phyloP scores from a whole-genome alignment of 2,888 invertebrate genomes.

The Ypsolopha sequella region DNA sequence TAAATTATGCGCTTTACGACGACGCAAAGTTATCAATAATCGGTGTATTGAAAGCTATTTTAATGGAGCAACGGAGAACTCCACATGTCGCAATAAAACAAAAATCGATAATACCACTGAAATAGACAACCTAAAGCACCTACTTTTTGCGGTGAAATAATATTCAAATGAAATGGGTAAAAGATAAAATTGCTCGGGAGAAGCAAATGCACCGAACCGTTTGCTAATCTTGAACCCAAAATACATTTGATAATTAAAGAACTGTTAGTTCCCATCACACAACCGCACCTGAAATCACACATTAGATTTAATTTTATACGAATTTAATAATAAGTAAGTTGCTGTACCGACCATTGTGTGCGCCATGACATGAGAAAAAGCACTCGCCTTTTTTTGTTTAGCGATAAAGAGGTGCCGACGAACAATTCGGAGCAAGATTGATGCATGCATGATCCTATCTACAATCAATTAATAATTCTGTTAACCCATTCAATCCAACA shows the following conservation, averaged over 20 bases:
- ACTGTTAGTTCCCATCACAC: constrained; percentile 64
- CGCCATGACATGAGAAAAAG: constrained; percentile 56
- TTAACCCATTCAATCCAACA: constrained; percentile 54
- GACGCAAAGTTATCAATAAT: constrained; percentile 42
- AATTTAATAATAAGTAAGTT: constrained; percentile 68
- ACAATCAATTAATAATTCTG: constrained; percentile 56
- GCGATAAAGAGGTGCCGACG: constrained; percentile 67
- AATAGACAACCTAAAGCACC: too few species aligned
- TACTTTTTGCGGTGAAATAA: too few species aligned
- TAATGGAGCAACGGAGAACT: constrained; percentile 14
- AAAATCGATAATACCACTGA: too few species aligned
- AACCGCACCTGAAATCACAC: constrained; percentile 66
- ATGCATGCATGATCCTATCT: constrained; percentile 51
- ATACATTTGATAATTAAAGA: constrained; percentile 18
- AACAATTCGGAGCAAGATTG: constrained; percentile 55
- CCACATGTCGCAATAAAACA: too few species aligned
- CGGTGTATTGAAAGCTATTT: constrained; percentile 34
- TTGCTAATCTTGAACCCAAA: neutral
- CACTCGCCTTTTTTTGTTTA: constrained; percentile 43
- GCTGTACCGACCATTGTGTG: constrained; percentile 50
- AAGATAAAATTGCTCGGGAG: too few species aligned
- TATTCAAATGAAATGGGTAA: too few species aligned
- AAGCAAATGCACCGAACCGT: too few species aligned
- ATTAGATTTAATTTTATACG: constrained; percentile 69
- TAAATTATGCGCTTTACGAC: constrained; percentile 53